These are phyloP conservation scores for Tetheella fluctuosa DNA, from an alignment of 2,888 invertebrate genomes.

Conservation along the genomic window DNA sequence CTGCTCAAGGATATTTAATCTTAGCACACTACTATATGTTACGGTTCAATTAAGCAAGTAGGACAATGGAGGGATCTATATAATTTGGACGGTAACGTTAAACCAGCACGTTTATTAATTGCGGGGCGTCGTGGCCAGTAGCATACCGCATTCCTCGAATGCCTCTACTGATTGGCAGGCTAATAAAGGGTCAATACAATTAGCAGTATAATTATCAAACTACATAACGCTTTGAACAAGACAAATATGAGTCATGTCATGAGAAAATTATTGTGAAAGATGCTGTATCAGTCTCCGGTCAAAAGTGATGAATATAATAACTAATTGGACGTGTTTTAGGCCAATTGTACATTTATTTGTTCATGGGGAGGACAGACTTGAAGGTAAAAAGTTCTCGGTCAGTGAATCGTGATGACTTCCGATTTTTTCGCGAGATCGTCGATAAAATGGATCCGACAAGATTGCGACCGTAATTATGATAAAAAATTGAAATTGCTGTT, in stretches of 20 bases:
- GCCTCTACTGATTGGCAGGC: constrained; percentile 56
- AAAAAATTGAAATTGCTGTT: background rate
- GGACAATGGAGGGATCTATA: constrained; percentile 28
- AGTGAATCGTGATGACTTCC: constrained; percentile 7
- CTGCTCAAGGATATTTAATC: background rate
- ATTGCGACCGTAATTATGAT: background rate
- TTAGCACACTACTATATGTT: background rate
- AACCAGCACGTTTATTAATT: constrained; percentile 47
- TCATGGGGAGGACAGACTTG: background rate
- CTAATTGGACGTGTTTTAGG: background rate
- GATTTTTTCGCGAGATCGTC: constrained; percentile 1
- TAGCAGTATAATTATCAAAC: constrained; percentile 42
- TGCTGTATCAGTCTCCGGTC: background rate
- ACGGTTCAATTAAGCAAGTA: constrained; percentile 1
- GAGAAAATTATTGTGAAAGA: background rate
- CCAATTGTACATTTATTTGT: background rate
- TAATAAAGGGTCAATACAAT: constrained; percentile 61
- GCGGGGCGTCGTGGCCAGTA: constrained; percentile 40
- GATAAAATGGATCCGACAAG: background rate
- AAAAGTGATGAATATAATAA: background rate
- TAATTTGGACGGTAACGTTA: constrained; percentile 43
- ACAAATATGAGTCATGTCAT: background rate
- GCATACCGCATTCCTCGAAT: constrained; percentile 57
- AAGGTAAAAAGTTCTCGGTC: constrained; percentile 4
- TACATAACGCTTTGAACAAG: constrained; percentile 21